Percentiles rank a stretch among this genome's conserved stretches.
phyloP scores from a whole-genome alignment of 2,113 vertebrate species.

The Hyaena hyaena region DNA sequence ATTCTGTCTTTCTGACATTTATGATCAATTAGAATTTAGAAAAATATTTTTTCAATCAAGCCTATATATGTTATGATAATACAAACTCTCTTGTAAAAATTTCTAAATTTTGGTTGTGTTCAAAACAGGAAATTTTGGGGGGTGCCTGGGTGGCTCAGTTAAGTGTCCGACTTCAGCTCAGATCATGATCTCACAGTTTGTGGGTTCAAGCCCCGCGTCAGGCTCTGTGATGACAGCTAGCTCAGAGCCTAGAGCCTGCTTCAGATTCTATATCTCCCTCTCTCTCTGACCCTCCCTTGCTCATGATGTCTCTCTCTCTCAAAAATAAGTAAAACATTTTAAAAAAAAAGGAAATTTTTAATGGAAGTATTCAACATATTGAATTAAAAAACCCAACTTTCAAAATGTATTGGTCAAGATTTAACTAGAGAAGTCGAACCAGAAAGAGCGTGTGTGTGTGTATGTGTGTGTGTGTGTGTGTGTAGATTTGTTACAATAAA shows the following conservation, averaged over 20 bases:
- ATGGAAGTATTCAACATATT: background rate
- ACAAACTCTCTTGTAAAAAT: background rate
- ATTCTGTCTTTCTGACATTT: background rate
- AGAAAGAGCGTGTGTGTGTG: background rate
- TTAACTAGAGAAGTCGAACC: background rate
- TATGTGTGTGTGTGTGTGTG: background rate
- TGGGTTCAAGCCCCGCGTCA: too few relatives aligned
- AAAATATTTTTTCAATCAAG: background rate
- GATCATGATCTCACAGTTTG: too few relatives aligned
- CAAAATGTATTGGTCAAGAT: background rate
- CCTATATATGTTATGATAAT: background rate
- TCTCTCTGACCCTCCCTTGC: too few relatives aligned
- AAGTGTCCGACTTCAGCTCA: too few relatives aligned
- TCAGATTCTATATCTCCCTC: too few relatives aligned
- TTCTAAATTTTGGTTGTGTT: background rate
- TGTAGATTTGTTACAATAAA: background rate
- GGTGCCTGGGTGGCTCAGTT: too few relatives aligned
- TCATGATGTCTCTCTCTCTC: too few relatives aligned
- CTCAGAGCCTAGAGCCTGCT: too few relatives aligned
- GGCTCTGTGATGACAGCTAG: too few relatives aligned
- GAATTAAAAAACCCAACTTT: background rate
- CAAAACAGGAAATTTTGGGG: background rate
- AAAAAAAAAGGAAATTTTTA: background rate
- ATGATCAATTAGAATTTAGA: background rate
- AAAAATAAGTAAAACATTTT: too few relatives aligned